Evolutionary conservation across 2,888 invertebrate species (phyloP), one percentile per base, ranked within the genome.

Genomic region (Phalera bucephala): DNA sequence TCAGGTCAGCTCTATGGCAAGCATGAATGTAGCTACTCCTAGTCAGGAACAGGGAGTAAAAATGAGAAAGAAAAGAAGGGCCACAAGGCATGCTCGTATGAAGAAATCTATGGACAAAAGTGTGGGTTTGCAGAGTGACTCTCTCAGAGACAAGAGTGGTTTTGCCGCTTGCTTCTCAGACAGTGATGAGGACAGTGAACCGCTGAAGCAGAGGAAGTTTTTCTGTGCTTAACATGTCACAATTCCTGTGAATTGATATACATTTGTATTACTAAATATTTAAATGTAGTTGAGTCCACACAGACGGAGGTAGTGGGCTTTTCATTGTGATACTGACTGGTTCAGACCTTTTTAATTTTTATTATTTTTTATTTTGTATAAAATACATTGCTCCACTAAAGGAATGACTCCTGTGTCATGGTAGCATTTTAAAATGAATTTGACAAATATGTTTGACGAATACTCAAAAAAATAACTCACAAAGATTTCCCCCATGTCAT

Each of bases 151-250:
- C 45, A 75, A 71, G 45, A 87, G 86, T 66, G 88, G 86, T 20
- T 87, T 82, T 47, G 59, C 81, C 0, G 80, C 78, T 3, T 88
- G 88, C 51, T 88, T 89, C 50, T 82, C 88, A 0, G 88, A 88
- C 44, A 87, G 85, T 75, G 88, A 85, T 23, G 78, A 82, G 45
- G 86, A 86, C 33, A 73, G 71, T 74, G 76, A 77, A 56, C 80
- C 78, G 6, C 54, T 79, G 13, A 72, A 78, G 39, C 75, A 74
- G 33, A 64, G 72, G 28, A 85, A 81, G 52, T 86, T 75, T 45
- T 85, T 86, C 59, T 78, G 79, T 68, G 72, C 67, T 36, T 64
- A 41, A 45, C 3, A 0, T 11, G 8, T 29, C 11, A 8, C 29
- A 7, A 8, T 11, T 11, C 2, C 9, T 19, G 11, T 10, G 19